Base-by-base conservation (phyloP, 2,797 vertebrate genomes). In the Ctenosaura bakeri region DNA sequence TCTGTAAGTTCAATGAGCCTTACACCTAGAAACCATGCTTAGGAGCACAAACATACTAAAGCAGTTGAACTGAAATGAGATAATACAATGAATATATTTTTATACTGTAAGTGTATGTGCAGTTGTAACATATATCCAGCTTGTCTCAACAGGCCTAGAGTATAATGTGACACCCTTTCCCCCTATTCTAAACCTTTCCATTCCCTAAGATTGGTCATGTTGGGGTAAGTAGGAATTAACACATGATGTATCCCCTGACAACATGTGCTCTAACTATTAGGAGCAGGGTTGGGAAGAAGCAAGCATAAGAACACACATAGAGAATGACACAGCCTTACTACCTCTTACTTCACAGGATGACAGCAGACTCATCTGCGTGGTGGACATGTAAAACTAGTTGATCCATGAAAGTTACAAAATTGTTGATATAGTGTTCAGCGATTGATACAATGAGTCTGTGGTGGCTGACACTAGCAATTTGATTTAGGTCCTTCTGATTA, bases 1-100 rank as follows among this genome's bases (percentile, higher is more conserved):
- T 18, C 62, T 71, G 52, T 80, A 76, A 80, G 62, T 71, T 90
- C 83, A 85, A 18, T 79, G 52, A 46, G 46, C 20, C 35, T 56
- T 77, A 35, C 2, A 29, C 83, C 46, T 69, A 52, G 42, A 77
- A 66, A 35, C 29, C n/a, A 22, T 79, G 64, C 52, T 80, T 32
- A 56, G 35, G 74, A 71, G n/a, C 10, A 18, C 62, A 24, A 16
- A 38, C 35, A 56, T 50, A 56, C 52, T 85, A 54, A 85, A 83
- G 8, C 42, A 32, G 50, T 85, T 52, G 71, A 77, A 56, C 3
- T 16, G 10, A 42, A 90, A 42, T 54, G 10, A 56, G 18, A 80
- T 52, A n/a, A 69, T 54, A 26, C 56, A 12, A 24, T 81, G 71
- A 86, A 59, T 8, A 6, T 46, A 42, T 85, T 56, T 80, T 18